Conservation (phyloP, 2,797 vertebrate species). For the Myotis daubentonii region DNA sequence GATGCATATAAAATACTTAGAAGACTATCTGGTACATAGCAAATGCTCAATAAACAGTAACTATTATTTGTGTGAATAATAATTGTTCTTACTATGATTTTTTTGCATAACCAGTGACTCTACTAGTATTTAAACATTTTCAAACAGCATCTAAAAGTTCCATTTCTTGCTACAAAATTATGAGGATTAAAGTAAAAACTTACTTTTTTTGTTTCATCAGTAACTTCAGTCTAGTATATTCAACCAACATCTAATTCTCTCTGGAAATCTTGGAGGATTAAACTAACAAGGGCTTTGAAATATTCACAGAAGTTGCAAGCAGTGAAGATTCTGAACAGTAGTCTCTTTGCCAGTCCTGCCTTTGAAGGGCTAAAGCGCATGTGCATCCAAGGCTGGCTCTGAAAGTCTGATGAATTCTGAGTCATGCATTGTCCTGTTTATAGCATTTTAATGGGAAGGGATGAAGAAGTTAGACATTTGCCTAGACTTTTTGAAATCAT, state of each 20-base stretch:
- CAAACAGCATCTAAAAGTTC: neutral
- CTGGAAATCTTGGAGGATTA: neutral
- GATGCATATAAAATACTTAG: neutral
- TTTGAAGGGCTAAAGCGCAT: neutral
- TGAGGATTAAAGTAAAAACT: neutral
- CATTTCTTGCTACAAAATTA: neutral
- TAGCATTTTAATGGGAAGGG: slow-evolving; percentile 45
- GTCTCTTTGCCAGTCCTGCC: neutral
- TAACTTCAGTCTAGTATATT: neutral
- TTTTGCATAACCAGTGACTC: neutral
- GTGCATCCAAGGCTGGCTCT: rapidly evolving
- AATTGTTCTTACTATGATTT: neutral
- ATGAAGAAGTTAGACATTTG: slow-evolving; percentile 52
- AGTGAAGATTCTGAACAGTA: too few species aligned
- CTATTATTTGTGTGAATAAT: too few species aligned
- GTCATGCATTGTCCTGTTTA: neutral
- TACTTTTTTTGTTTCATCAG: neutral
- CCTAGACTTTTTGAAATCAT: slow-evolving; percentile 57
- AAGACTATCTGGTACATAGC: too few species aligned
- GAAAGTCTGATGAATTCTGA: neutral
- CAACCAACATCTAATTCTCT: neutral
- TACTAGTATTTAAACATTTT: neutral
- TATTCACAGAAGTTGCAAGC: neutral
- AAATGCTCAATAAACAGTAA: neutral
- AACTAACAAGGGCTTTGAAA: slow-evolving; percentile 20